phyloP scores from a whole-genome alignment of 2,888 invertebrate species.

The Tachina grossa region DNA sequence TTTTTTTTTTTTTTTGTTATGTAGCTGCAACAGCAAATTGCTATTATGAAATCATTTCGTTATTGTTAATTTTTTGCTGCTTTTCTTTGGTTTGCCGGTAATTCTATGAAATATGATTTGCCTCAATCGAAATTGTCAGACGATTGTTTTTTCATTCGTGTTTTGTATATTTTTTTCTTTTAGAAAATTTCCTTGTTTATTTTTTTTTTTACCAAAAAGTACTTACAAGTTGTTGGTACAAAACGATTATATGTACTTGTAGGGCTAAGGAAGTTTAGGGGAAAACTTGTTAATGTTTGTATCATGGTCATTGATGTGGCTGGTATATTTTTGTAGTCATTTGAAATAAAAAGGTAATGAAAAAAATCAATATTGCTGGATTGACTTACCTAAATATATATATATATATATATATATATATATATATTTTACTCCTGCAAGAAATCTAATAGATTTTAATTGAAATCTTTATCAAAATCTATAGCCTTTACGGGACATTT shows the following conservation, averaged over 20 bases:
- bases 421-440: too few species aligned
- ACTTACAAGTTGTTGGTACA: slow-evolving; percentile 51
- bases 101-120: slow-evolving; percentile 73
- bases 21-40: slow-evolving; percentile 20
- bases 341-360: neutral
- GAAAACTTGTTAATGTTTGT: slow-evolving; percentile 59
- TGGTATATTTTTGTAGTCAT: slow-evolving; percentile 47
- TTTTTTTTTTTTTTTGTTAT: too few species aligned
- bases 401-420: too few species aligned
- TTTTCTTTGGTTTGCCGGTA: slow-evolving; percentile 53
- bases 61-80: slow-evolving; percentile 36
- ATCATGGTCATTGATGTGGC: slow-evolving; percentile 60
- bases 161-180: slow-evolving; percentile 18
- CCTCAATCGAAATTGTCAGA: slow-evolving; percentile 72
- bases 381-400: too few species aligned
- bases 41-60: slow-evolving; percentile 61
- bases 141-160: slow-evolving; percentile 43
- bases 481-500: too few species aligned
- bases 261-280: slow-evolving; percentile 17
- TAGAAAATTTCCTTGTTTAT: slow-evolving; percentile 17
- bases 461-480: too few species aligned
- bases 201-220: slow-evolving; percentile 39
- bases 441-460: too few species aligned
- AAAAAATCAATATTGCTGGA: slow-evolving; percentile 25
- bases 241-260: slow-evolving; percentile 20